Conservation (phyloP, 2,888 invertebrate genomes). For the Cosmia pyralina region DNA sequence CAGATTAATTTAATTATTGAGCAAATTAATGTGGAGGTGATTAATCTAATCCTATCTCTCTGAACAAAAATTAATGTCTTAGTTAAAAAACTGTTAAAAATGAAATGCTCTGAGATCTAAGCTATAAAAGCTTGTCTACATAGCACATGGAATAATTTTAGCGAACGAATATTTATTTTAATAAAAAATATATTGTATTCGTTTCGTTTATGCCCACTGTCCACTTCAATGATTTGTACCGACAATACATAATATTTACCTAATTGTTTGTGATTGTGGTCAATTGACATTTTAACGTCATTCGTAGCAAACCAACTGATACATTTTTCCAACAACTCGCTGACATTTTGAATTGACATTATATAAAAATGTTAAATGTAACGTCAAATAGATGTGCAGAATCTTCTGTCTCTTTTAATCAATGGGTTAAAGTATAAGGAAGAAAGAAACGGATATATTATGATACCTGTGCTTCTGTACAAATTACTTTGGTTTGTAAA, state of each 20-base stretch:
- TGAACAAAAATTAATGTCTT: background rate
- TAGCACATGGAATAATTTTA: background rate
- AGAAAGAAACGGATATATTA: constrained; percentile 18
- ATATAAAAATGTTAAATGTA: constrained; percentile 36
- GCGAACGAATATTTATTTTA: background rate
- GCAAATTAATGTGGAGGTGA: too few species aligned
- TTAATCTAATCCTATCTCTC: background rate
- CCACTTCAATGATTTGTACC: background rate
- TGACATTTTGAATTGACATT: constrained; percentile 13
- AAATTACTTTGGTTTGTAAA: constrained; percentile 32
- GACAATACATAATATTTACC: background rate
- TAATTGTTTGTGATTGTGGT: background rate
- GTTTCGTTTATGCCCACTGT: background rate
- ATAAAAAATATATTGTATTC: too few species aligned
- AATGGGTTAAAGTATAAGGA: too few species aligned
- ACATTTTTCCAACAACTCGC: constrained; percentile 36
- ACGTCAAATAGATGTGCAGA: constrained; percentile 8
- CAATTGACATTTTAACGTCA: constrained; percentile 31
- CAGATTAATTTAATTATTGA: background rate
- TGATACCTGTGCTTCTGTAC: background rate
- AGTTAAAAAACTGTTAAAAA: background rate
- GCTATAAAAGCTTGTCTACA: background rate
- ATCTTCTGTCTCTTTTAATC: constrained; percentile 5
- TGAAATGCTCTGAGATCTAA: background rate
- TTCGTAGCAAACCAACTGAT: constrained; percentile 13